A percentile compares a stretch with the other conserved stretches of the same genome.
Conservation (phyloP, 2,888 invertebrate species). For the Diarsia dahlii region DNA sequence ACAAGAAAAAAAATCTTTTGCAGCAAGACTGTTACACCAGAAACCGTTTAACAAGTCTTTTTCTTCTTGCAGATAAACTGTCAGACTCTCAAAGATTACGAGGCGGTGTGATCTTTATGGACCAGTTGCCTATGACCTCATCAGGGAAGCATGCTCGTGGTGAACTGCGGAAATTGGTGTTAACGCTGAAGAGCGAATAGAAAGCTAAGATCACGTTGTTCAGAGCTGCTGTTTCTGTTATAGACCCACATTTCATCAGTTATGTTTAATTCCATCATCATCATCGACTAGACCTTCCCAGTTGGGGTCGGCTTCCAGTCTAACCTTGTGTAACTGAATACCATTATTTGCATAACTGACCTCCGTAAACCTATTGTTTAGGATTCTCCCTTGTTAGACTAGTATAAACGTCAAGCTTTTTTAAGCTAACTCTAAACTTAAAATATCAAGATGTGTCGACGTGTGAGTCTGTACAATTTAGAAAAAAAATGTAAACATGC, state of each 20-base stretch:
- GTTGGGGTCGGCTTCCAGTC: not conserved
- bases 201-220: not conserved
- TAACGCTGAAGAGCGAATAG: conserved; percentile 65
- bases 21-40: not conserved
- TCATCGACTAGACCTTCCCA: not conserved
- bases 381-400: too few relatives aligned
- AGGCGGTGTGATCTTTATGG: conserved; percentile 74
- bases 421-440: too few relatives aligned
- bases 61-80: conserved; percentile 66
- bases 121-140: conserved; percentile 70
- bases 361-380: too few relatives aligned
- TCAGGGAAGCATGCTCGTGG: conserved; percentile 69
- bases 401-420: too few relatives aligned
- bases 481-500: too few relatives aligned
- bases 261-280: not conserved
- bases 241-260: not conserved
- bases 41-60: not conserved
- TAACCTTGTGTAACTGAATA: too few relatives aligned
- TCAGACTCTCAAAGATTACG: conserved; percentile 69
- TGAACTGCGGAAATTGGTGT: conserved; percentile 71
- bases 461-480: too few relatives aligned
- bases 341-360: too few relatives aligned
- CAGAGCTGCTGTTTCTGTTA: too few relatives aligned
- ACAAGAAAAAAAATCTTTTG: not conserved
- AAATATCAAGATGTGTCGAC: too few relatives aligned